These are phyloP conservation scores for Nymphicus hollandicus DNA, from an alignment of 2,113 vertebrate genomes.

Conservation along the genomic window DNA sequence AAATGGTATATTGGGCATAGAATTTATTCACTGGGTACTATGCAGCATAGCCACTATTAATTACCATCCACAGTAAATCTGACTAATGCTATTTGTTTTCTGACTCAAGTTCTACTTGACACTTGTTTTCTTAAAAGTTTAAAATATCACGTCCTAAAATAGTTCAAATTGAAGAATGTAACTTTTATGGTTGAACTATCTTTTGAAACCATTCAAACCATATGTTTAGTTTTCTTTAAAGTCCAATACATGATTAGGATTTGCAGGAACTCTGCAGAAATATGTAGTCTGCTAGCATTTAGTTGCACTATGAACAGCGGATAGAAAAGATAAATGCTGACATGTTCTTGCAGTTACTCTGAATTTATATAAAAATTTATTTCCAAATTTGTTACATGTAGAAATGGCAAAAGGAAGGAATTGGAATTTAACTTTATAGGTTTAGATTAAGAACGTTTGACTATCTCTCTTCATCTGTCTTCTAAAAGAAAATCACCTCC, in stretches of 20 bases:
- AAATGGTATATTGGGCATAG: background rate
- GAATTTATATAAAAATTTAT: background rate
- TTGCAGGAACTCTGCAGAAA: background rate
- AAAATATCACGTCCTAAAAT: background rate
- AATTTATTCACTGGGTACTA: slow-evolving; percentile 36
- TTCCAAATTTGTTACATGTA: background rate
- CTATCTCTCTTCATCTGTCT: background rate
- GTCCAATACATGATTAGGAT: background rate
- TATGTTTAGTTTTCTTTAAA: background rate
- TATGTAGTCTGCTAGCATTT: background rate
- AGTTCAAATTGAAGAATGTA: background rate
- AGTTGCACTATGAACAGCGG: background rate
- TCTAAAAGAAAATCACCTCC: background rate
- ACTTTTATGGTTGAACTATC: background rate
- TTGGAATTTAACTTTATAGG: background rate
- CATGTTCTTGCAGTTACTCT: background rate
- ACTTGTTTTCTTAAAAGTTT: background rate
- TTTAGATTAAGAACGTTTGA: background rate
- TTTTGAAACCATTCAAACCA: background rate
- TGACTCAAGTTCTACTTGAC: background rate
- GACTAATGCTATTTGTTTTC: background rate
- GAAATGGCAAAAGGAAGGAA: background rate
- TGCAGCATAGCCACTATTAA: slow-evolving; percentile 7
- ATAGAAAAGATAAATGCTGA: background rate
- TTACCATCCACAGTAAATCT: slow-evolving; percentile 37